Percentiles rank a stretch among this genome's conserved stretches.
phyloP scores from a whole-genome alignment of 2,888 invertebrate genomes.

The Aspidapion aeneum region DNA sequence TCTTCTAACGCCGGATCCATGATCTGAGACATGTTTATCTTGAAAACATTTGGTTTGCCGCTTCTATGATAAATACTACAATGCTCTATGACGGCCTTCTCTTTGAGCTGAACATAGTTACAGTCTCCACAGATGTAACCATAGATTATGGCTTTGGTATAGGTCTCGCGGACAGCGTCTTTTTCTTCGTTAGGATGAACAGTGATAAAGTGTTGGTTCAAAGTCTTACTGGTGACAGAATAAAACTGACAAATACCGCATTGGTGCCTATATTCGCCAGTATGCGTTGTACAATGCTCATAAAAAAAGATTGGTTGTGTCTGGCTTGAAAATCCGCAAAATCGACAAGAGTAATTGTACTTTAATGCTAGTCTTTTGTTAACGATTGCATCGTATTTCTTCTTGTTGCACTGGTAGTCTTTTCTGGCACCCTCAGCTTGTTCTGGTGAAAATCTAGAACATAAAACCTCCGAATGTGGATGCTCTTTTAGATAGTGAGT shows the following conservation, averaged over 20 bases:
- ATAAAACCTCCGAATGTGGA: conserved; percentile 60
- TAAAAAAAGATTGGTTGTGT: conserved; percentile 52
- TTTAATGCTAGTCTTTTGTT: conserved; percentile 16
- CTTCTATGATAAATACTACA: conserved; percentile 55
- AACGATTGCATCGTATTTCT: conserved; percentile 26
- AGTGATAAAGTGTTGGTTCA: conserved; percentile 34
- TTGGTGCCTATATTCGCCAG: conserved; percentile 69
- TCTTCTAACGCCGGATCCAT: conserved; percentile 23
- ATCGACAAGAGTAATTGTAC: conserved; percentile 39
- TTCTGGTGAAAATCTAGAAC: conserved; percentile 56
- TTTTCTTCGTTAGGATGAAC: conserved; percentile 30
- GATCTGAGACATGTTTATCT: conserved; percentile 40
- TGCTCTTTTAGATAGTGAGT: conserved; percentile 64
- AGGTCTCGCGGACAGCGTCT: conserved; percentile 17
- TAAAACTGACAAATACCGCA: conserved; percentile 58
- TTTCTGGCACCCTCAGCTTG: conserved; percentile 56
- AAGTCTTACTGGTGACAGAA: conserved; percentile 34
- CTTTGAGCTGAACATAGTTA: conserved; percentile 66
- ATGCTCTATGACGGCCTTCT: conserved; percentile 60
- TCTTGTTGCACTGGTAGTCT: conserved; percentile 40
- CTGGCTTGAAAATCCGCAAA: conserved; percentile 38
- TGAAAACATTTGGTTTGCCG: conserved; percentile 47
- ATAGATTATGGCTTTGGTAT: conserved; percentile 27
- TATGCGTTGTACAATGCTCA: conserved; percentile 72
- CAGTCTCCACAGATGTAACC: conserved; percentile 66